phyloP scores from a whole-genome alignment of 92 coral and sea anemone genomes.

The Zoanthus sansibaricus region DNA sequence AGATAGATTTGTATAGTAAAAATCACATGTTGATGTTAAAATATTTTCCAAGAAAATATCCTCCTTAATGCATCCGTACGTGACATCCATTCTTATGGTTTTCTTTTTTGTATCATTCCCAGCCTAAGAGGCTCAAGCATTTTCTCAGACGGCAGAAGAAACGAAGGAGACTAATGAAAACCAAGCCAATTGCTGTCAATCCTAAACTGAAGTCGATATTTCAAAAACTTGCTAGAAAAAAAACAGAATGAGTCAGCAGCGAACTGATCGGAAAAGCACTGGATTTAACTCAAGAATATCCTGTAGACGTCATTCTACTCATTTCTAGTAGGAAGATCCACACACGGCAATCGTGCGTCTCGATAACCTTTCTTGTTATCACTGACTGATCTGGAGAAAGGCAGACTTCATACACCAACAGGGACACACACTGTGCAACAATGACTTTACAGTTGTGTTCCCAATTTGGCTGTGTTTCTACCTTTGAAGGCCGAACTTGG shows the following conservation, averaged over 20 bases:
- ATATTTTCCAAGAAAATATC: background rate
- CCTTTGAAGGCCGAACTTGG: background rate
- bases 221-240: background rate
- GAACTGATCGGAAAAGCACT: background rate
- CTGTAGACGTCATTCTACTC: background rate
- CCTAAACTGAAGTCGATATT: background rate
- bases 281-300: background rate
- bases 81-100: background rate
- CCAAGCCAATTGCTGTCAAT: background rate
- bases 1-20: background rate
- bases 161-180: background rate
- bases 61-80: background rate
- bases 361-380: background rate
- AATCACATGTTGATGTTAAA: background rate
- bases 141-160: slow-evolving; percentile 16
- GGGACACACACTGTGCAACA: background rate
- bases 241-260: background rate
- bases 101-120: background rate
- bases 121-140: slow-evolving; percentile 38
- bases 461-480: background rate
- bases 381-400: background rate
- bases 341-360: background rate
- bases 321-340: background rate
- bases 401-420: background rate
- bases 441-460: background rate